Base-by-base conservation (phyloP, 1,140 invertebrate genomes). In the Drosophila pectinifera region DNA sequence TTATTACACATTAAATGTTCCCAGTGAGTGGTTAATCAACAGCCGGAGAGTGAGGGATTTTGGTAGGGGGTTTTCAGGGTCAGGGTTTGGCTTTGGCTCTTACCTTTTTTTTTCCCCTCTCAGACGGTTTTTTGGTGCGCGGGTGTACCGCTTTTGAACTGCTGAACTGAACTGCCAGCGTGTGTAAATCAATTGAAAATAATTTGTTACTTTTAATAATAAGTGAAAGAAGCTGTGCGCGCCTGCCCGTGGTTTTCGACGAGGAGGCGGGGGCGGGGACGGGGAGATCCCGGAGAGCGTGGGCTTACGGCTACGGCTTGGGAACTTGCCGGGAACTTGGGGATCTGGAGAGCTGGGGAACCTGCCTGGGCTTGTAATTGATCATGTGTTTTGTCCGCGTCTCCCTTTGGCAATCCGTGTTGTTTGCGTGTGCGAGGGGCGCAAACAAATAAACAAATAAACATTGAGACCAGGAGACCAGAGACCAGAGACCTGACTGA, bases 1-100 rank as follows among this genome's bases (percentile, higher is more conserved):
- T 91, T 91, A 91, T 91, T 91, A 91, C 90, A 91, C 90, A 91
- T 91, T 91, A 91, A 91, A 91, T 91, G 90, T 91, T 91, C 90
- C 80, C 90, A 91, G 90, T 86, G 82, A 91, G 90, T 90, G 90
- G 90, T 91, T 91, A 91, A 91, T 91, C 90, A 91, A 91, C 91
- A 89, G 82, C 55, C 26, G 5, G 31, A 13, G 31, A 13, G 36
- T 16, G 22, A 24, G 14, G 8, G 22, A n/a, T n/a, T 13, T 11
- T 24, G n/a, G 18, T 10, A 11, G 16, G 45, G 14, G n/a, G 41
- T 16, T 78, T 80, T 80, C 80, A 83, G 81, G 80, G 80, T 84
- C 80, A 83, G 70, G 70, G 68, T 48, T 72, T 72, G 68, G 64
- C 53, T 42, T 53, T 26, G 41, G 49, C 13, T 34, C n/a, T n/a